Evolutionary conservation across 2,888 invertebrate species (phyloP), one percentile per base, ranked within the genome.

Genomic region (Drosophila barbarae): DNA sequence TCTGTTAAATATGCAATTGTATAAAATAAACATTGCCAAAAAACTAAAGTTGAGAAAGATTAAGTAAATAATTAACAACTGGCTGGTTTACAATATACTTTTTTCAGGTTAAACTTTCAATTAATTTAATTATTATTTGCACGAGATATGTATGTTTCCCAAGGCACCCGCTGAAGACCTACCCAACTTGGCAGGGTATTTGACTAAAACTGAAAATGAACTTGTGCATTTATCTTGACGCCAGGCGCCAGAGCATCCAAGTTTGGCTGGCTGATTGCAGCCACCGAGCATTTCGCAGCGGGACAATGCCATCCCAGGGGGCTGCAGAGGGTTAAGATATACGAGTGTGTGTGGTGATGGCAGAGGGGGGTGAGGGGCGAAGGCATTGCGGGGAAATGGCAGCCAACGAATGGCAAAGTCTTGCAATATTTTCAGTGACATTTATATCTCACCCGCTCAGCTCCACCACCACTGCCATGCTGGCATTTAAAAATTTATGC

Each of bases 161-260:
- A 21, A 21, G 46, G 30, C 46, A 32, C 30, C 30, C 30, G 26
- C 30, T 13, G 5, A 51, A 13, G 42, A 39, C 38, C 26, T 2
- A 4, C 12, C 3, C 3, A n/a, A 28, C 13, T 28, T 13, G 26
- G 36, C 28, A 63, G 63, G 56, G 63, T 54, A 66, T 66, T n/a
- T 60, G 77, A 53, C 26, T 38, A 56, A 41, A 69, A 63, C 65
- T 54, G 46, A 82, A 86, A 86, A 81, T 86, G 86, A 86, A 81
- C 85, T 81, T 82, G 83, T 84, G 85, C 80, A 84, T 76, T 86
- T 86, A 86, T 81, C 81, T 81, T 76, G 86, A 79, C 69, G 79
- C 49, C 69, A 51, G 74, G 65, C 73, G 61, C 59, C 61, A 44
- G 70, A 69, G 73, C 54, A 70, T 69, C 50, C 68, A 80, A 84